These are phyloP conservation scores for Seira musarum DNA, from an alignment of 2,888 invertebrate genomes.

Conservation along the genomic window DNA sequence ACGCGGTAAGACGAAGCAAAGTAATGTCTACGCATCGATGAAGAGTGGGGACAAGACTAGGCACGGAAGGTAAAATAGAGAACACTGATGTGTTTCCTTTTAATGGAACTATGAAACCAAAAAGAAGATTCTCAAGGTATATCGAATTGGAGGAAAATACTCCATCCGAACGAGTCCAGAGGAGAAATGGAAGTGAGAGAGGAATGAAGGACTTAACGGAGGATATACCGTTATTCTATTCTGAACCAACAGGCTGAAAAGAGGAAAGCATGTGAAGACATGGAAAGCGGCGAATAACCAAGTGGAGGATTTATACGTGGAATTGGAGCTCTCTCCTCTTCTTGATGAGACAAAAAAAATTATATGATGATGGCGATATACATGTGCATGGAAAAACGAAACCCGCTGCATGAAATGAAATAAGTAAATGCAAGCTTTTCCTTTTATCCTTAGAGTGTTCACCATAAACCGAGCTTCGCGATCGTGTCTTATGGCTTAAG, in stretches of 20 bases:
- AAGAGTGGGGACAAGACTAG: too few relatives aligned
- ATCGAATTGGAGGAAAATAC: conserved; percentile 18
- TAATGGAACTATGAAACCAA: background rate
- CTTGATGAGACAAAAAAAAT: too few relatives aligned
- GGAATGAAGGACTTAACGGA: conserved; percentile 33
- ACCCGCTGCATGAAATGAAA: background rate
- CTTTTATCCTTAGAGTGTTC: too few relatives aligned
- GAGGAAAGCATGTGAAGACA: background rate
- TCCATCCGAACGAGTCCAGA: conserved; percentile 54
- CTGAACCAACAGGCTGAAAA: conserved; percentile 36
- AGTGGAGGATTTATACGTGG: too few relatives aligned
- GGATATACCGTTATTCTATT: background rate
- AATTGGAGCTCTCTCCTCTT: too few relatives aligned
- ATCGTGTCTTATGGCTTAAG: too few relatives aligned
- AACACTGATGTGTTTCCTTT: too few relatives aligned
- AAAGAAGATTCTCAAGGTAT: conserved; percentile 18
- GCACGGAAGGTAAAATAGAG: too few relatives aligned
- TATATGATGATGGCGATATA: background rate
- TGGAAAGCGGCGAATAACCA: background rate
- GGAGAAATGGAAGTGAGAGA: conserved; percentile 48
- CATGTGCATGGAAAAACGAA: conserved; percentile 8
- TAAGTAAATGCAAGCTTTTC: too few relatives aligned
- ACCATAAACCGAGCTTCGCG: too few relatives aligned
- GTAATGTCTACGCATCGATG: too few relatives aligned
- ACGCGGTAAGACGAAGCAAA: too few relatives aligned